A percentile compares a stretch with the other conserved stretches of the same genome.
Evolutionary conservation across 1,140 invertebrate species (phyloP).

Genomic region (Formica selysi): DNA sequence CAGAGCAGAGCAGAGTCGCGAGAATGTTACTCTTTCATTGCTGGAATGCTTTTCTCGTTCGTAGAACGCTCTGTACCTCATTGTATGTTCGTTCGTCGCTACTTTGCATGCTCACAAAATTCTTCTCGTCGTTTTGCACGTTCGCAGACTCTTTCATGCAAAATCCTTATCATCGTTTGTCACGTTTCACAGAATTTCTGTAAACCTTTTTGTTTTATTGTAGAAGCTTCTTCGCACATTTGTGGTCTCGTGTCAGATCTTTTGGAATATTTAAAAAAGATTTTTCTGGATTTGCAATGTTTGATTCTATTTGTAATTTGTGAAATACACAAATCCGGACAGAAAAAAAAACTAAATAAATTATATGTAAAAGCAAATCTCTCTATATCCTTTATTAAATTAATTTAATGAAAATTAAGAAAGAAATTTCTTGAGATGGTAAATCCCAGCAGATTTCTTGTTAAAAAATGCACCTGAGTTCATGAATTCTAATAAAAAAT

Average conservation of each 20-base stretch:
- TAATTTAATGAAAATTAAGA: conserved; percentile 17
- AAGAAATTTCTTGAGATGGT: background rate
- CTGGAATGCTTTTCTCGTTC: conserved; percentile 52
- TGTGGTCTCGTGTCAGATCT: background rate
- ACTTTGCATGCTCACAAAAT: conserved; percentile 57
- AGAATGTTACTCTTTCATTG: conserved; percentile 55
- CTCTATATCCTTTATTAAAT: conserved; percentile 2
- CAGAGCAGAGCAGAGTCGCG: conserved; percentile 17
- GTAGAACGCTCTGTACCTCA: conserved; percentile 46
- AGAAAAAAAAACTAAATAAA: conserved; percentile 21
- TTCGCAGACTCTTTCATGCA: conserved; percentile 41
- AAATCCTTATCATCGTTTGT: conserved; percentile 49
- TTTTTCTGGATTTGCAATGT: background rate
- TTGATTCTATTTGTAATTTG: background rate
- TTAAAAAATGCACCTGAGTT: conserved; percentile 36
- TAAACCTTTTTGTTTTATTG: conserved; percentile 18
- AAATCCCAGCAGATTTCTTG: background rate
- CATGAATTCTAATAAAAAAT: background rate
- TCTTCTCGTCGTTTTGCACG: conserved; percentile 51
- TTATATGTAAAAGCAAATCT: background rate
- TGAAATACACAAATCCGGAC: background rate
- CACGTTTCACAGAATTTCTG: conserved; percentile 43
- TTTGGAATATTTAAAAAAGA: conserved; percentile 22
- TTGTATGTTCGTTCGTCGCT: conserved; percentile 45
- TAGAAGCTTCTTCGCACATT: background rate